Evolutionary conservation across 2,888 invertebrate genomes (phyloP).

Genomic region (Rapana venosa): DNA sequence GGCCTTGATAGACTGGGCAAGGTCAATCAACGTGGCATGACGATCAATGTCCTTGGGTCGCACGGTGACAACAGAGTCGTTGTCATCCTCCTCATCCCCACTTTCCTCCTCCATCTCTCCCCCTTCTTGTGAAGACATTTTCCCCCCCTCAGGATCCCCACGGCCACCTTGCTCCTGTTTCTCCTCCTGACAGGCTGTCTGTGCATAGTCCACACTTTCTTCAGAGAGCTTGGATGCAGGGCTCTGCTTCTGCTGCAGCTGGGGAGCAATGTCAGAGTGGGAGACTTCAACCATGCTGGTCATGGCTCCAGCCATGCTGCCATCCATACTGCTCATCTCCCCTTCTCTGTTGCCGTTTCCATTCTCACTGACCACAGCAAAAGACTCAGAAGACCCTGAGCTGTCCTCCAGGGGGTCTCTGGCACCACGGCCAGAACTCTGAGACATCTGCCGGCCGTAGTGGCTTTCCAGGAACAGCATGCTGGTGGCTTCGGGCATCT

Average conservation of each 20-base stretch:
- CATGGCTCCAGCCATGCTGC: conserved; percentile 11
- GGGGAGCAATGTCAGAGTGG: background rate
- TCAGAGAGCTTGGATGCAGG: background rate
- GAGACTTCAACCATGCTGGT: conserved; percentile 23
- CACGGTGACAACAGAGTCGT: conserved; percentile 69
- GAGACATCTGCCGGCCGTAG: conserved; percentile 31
- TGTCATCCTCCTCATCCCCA: conserved; percentile 58
- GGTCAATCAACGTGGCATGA: conserved; percentile 58
- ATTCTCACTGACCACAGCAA: conserved; percentile 64
- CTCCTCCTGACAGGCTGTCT: background rate
- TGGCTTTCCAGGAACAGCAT: conserved; percentile 44
- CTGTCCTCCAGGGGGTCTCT: conserved; percentile 53
- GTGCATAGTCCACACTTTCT: background rate
- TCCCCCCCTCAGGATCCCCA: background rate
- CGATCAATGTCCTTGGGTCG: conserved; percentile 60
- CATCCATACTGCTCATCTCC: conserved; percentile 32
- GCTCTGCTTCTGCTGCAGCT: background rate
- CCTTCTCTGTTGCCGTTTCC: conserved; percentile 49
- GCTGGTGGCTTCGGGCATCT: background rate
- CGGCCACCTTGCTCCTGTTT: background rate
- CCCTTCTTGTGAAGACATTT: conserved; percentile 24
- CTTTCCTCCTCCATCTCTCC: conserved; percentile 38
- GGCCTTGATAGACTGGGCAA: conserved; percentile 69
- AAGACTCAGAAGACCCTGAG: conserved; percentile 65
- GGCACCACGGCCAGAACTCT: conserved; percentile 42